These are phyloP conservation scores for Acleris cristana DNA, from an alignment of 2,888 invertebrate genomes.

Conservation along the genomic window DNA sequence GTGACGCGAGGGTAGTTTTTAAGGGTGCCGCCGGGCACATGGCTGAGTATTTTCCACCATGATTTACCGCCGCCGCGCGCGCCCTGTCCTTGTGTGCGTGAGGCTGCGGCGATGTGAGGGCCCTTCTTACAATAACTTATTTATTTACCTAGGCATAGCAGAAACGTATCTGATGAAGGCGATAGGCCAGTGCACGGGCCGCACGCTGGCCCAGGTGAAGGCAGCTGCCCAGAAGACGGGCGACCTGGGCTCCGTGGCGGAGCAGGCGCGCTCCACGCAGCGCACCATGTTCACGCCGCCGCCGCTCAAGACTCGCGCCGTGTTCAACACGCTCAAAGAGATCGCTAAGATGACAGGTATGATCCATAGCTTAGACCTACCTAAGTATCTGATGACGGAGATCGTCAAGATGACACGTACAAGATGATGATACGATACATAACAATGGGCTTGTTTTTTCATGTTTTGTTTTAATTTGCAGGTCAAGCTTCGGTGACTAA, in stretches of 20 bases:
- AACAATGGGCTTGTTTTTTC: too few relatives aligned
- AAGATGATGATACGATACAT: too few relatives aligned
- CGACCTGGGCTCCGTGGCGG: slow-evolving; percentile 96
- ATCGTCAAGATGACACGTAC: too few relatives aligned
- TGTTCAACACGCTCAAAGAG: slow-evolving; percentile 93
- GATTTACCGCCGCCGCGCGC: too few relatives aligned
- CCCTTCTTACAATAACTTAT: too few relatives aligned
- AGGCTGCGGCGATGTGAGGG: too few relatives aligned
- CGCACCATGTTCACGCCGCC: slow-evolving; percentile 94
- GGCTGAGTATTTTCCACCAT: too few relatives aligned
- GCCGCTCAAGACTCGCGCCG: slow-evolving; percentile 88
- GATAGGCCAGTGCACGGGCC: slow-evolving; percentile 94
- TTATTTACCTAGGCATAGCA: slow-evolving; percentile 89
- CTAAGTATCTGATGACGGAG: too few relatives aligned
- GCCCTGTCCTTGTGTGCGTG: too few relatives aligned
- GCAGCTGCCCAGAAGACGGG: slow-evolving; percentile 85
- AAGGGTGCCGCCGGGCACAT: too few relatives aligned
- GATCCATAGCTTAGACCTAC: slow-evolving; percentile 5
- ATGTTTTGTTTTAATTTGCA: slow-evolving; percentile 50
- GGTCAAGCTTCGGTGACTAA: slow-evolving; percentile 87
- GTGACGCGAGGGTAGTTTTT: too few relatives aligned
- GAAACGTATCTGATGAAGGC: slow-evolving; percentile 97
- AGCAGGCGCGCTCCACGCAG: slow-evolving; percentile 92
- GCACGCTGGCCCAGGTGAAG: slow-evolving; percentile 92
- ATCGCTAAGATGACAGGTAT: slow-evolving; percentile 94